Evolutionary conservation across 2,113 vertebrate species (phyloP).

Genomic region (Aythya baeri): DNA sequence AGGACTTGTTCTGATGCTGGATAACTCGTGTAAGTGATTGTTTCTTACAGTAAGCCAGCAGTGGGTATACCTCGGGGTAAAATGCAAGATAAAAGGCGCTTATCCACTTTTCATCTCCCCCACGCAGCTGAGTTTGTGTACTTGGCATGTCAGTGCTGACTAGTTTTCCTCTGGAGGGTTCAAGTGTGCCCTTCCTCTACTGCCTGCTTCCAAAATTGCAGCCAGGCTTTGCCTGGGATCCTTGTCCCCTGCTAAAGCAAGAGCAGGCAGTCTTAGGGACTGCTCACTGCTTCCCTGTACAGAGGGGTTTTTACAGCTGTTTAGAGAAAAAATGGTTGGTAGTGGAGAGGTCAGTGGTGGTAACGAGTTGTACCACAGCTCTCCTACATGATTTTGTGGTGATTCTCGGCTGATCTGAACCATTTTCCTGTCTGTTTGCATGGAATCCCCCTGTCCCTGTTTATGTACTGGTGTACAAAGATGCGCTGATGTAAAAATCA

Average conservation of each 20-base stretch:
- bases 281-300: fast-evolving
- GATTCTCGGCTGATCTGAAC: not conserved
- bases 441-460: not conserved
- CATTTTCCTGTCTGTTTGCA: not conserved
- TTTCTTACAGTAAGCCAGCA: not conserved
- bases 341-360: not conserved
- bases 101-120: not conserved
- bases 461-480: fast-evolving
- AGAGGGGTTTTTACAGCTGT: not conserved
- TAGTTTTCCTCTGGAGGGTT: not conserved
- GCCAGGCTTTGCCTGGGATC: not conserved
- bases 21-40: not conserved
- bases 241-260: not conserved
- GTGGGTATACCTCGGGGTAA: not conserved
- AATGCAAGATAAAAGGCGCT: not conserved
- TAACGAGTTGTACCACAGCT: not conserved
- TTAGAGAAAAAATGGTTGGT: not conserved
- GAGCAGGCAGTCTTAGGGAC: not conserved
- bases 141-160: not conserved
- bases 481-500: not conserved
- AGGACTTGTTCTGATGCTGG: not conserved
- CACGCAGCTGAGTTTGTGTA: not conserved
- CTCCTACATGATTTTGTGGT: fast-evolving
- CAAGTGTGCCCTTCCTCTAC: not conserved
- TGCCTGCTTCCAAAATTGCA: not conserved